Evolutionary conservation across 2,888 invertebrate species (phyloP).

Genomic region (Nymphalis c-album): DNA sequence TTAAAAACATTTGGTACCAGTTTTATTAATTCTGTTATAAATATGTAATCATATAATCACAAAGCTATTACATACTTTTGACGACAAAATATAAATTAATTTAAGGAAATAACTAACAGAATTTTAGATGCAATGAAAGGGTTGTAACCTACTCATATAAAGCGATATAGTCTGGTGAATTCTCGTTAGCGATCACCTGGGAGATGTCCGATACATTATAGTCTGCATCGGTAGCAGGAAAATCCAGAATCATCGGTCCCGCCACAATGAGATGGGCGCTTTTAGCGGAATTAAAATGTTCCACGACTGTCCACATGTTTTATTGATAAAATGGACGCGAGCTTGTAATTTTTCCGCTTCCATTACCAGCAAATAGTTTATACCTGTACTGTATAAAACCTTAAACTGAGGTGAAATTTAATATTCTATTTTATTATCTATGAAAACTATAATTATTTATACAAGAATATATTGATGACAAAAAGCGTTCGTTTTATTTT

Average conservation of each 20-base stretch:
- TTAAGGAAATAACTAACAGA: neutral
- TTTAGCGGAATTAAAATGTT: conserved; percentile 73
- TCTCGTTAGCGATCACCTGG: conserved; percentile 38
- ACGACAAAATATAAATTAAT: too few relatives aligned
- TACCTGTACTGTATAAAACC: neutral
- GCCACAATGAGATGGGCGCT: conserved; percentile 75
- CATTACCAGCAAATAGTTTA: conserved; percentile 28
- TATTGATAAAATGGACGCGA: conserved; percentile 54
- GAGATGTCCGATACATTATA: conserved; percentile 34
- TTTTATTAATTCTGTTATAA: too few relatives aligned
- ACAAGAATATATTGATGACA: too few relatives aligned
- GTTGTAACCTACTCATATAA: neutral
- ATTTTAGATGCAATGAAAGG: neutral
- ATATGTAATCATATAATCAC: too few relatives aligned
- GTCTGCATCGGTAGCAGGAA: conserved; percentile 44
- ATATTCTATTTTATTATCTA: too few relatives aligned
- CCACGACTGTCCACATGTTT: conserved; percentile 56
- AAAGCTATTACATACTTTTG: too few relatives aligned
- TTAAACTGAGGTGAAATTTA: neutral
- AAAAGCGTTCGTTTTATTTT: too few relatives aligned
- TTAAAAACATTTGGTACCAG: too few relatives aligned
- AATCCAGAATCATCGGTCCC: conserved; percentile 63
- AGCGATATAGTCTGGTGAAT: conserved; percentile 14
- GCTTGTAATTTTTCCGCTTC: conserved; percentile 32
- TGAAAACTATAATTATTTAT: too few relatives aligned